These are phyloP conservation scores for Cardiocondyla obscurior DNA, from an alignment of 1,140 invertebrate genomes.

Conservation along the genomic window DNA sequence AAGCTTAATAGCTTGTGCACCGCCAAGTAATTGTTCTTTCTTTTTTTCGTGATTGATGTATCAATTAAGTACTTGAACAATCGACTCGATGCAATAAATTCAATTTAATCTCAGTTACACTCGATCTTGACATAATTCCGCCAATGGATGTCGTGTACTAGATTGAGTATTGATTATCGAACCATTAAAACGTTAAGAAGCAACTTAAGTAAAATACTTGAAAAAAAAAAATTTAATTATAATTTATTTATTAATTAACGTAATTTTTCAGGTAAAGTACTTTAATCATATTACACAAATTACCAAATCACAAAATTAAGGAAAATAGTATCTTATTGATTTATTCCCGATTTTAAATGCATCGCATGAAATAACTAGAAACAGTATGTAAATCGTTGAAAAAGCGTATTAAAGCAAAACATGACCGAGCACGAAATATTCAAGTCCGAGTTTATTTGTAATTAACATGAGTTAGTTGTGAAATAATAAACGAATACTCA, in stretches of 20 bases:
- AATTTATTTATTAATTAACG: too few relatives aligned
- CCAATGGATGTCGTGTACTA: background rate
- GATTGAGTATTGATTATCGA: background rate
- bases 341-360: background rate
- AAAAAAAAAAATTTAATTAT: too few relatives aligned
- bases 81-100: constrained; percentile 35
- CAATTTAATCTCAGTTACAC: constrained; percentile 28
- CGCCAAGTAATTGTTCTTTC: constrained; percentile 23
- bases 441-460: constrained; percentile 22
- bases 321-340: background rate
- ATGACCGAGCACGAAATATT: background rate
- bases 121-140: constrained; percentile 42
- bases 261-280: background rate
- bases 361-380: constrained; percentile 1
- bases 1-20: constrained; percentile 35
- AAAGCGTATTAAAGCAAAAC: background rate
- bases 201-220: background rate
- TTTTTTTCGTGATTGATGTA: constrained; percentile 42
- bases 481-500: constrained; percentile 44
- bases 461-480: constrained; percentile 34
- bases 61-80: constrained; percentile 33
- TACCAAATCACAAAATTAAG: background rate
- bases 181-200: background rate
- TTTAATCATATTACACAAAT: too few relatives aligned
- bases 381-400: background rate